Evolutionary conservation across 2,888 invertebrate species (phyloP).

Genomic region (Drosophila rubida): DNA sequence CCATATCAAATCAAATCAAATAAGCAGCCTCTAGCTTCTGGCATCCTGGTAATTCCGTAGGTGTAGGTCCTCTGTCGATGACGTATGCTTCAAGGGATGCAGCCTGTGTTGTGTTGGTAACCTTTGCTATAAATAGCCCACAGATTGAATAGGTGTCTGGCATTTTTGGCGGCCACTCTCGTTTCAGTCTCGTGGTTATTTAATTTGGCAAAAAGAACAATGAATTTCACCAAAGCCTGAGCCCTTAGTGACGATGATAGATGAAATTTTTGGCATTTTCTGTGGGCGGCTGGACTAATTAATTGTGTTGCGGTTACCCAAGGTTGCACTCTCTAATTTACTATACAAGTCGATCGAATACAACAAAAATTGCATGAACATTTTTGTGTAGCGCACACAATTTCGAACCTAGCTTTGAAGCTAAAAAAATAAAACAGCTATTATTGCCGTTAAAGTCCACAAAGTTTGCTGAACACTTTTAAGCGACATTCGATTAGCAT

Average conservation of each 20-base stretch:
- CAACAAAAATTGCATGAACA: not conserved
- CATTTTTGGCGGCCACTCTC: slow-evolving; percentile 32
- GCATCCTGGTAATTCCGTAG: slow-evolving; percentile 25
- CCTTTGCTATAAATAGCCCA: slow-evolving; percentile 51
- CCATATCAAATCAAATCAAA: slow-evolving; percentile 49
- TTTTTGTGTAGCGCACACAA: not conserved
- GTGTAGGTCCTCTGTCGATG: slow-evolving; percentile 40
- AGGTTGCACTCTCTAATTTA: slow-evolving; percentile 6
- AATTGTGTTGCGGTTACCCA: slow-evolving; percentile 18
- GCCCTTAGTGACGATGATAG: slow-evolving; percentile 44
- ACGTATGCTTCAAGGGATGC: slow-evolving; percentile 38
- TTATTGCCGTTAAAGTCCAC: not conserved
- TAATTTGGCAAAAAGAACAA: slow-evolving; percentile 50
- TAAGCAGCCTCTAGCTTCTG: slow-evolving; percentile 43
- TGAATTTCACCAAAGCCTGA: slow-evolving; percentile 18
- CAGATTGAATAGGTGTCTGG: slow-evolving; percentile 43
- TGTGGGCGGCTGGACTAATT: slow-evolving; percentile 46
- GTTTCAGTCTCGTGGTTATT: slow-evolving; percentile 46
- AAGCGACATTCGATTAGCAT: slow-evolving; percentile 25
- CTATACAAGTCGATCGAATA: not conserved
- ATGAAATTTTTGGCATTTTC: slow-evolving; percentile 49
- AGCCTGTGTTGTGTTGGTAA: slow-evolving; percentile 17
- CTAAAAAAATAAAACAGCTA: not conserved
- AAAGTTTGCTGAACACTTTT: slow-evolving; percentile 4
- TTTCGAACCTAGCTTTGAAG: not conserved